Base-by-base conservation (phyloP, 2,888 invertebrate species). In the Gastrophysa polygoni region DNA sequence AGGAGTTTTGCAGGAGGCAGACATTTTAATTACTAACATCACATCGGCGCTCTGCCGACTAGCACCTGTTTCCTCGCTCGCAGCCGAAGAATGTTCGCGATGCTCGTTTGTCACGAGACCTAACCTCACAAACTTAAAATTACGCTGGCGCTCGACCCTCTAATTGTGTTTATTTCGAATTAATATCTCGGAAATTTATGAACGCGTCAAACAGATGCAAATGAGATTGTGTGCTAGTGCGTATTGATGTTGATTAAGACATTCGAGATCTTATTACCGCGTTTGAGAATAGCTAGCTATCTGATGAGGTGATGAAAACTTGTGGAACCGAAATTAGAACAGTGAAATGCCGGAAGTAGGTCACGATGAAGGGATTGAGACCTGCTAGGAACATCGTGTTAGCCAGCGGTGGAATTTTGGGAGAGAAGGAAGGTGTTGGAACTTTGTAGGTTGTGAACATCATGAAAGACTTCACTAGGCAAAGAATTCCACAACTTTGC, bases 1-100 rank as follows among this genome's bases (percentile, higher is more conserved):
- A 78, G 75, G 74, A 76, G 74, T 74, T 75, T 73, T 64, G 60
- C 43, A 49, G 75, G 76, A 67, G 70, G 74, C 72, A 77, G 80
- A 81, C 80, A 78, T 80, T 81, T 81, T 81, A 80, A 81, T 81
- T 81, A 80, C 79, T 71, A 70, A 67, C 68, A 68, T 70, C 75
- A 75, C 74, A 71, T 69, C 70, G 58, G 65, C 52, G 43, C 57
- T 57, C 69, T 63, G 66, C 66, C 67, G 67, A 70, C 71, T 71
- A 68, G 69, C 75, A 76, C 74, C 76, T 75, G 74, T 68, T 72
- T 70, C 73, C 70, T 68, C n/a, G n/a, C n/a, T 61, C 67, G 38
- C 59, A 24, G 52, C 62, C 48, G 49, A 65, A 66, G 64, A 68
- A 63, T 64, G 54, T 32, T 5, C 58, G 55, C 62, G 61, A 44